A percentile compares a stretch with the other conserved stretches of the same genome.
phyloP scores from a whole-genome alignment of 2,888 invertebrate species.

The Phanerotoma sp. region DNA sequence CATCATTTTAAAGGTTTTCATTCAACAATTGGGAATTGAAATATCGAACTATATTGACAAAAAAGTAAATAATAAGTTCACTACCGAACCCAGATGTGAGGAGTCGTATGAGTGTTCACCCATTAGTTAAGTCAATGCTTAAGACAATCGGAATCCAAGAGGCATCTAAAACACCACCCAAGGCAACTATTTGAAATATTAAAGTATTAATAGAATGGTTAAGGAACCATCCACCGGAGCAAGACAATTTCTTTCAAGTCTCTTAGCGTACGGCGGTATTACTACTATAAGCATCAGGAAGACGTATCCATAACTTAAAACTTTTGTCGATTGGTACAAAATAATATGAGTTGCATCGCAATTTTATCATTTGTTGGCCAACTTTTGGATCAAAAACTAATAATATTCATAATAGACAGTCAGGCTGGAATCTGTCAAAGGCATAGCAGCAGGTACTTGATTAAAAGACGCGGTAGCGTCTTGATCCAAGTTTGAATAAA shows the following conservation, averaged over 20 bases:
- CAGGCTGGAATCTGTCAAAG: conserved; percentile 1
- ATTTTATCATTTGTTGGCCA: conserved; percentile 6
- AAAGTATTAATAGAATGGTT: conserved; percentile 7
- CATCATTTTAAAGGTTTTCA: neutral
- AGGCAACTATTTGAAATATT: conserved; percentile 7
- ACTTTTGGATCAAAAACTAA: conserved; percentile 14
- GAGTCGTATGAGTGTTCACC: neutral
- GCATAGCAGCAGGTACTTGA: neutral
- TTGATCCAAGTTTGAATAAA: no score
- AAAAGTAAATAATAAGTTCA: neutral
- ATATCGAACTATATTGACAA: neutral
- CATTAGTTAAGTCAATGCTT: conserved; percentile 10
- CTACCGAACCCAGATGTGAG: neutral
- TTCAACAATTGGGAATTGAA: neutral
- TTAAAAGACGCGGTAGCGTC: no score
- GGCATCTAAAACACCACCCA: neutral
- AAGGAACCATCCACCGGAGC: neutral
- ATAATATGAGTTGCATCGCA: neutral
- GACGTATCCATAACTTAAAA: conserved; percentile 20
- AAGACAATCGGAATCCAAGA: conserved; percentile 6
- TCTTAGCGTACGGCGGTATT: conserved; percentile 1
- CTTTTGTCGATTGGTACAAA: conserved; percentile 1
- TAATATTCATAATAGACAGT: conserved; percentile 2
- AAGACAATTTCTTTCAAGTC: conserved; percentile 11
- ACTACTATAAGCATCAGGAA: conserved; percentile 13